Conservation (phyloP, 2,888 invertebrate species). For the Helleia helle region DNA sequence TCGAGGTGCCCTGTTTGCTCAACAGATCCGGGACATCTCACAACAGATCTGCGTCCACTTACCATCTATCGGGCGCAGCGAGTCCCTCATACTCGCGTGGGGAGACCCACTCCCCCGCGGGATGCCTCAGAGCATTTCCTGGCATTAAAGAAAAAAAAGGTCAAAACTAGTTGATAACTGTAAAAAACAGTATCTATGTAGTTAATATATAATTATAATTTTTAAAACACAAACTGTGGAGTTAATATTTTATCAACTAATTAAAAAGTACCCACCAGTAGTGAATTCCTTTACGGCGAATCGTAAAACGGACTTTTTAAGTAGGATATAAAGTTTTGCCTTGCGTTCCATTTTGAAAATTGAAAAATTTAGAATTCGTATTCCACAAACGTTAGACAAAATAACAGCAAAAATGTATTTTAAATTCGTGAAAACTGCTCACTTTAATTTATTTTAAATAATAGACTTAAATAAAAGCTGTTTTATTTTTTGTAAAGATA, state of each 20-base stretch:
- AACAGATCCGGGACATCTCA: too few relatives aligned
- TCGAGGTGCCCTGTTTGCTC: too few relatives aligned
- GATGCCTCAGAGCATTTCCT: too few relatives aligned
- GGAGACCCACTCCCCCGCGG: too few relatives aligned
- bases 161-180: too few relatives aligned
- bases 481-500: not conserved
- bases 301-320: slow-evolving; percentile 60
- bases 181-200: too few relatives aligned
- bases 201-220: too few relatives aligned
- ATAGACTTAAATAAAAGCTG: not conserved
- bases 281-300: slow-evolving; percentile 55
- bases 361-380: slow-evolving; percentile 25
- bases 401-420: not conserved
- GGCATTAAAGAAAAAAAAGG: too few relatives aligned
- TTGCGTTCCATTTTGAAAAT: slow-evolving; percentile 44
- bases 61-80: too few relatives aligned
- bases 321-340: slow-evolving; percentile 48
- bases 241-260: slow-evolving; percentile 29
- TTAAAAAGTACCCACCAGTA: slow-evolving; percentile 51
- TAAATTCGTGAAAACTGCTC: not conserved
- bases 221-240: too few relatives aligned
- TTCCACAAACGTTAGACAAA: not conserved
- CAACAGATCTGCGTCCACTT: too few relatives aligned
- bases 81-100: too few relatives aligned
- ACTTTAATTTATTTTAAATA: not conserved